A percentile compares a stretch with the other conserved stretches of the same genome.
Conservation (phyloP, 1,140 invertebrate genomes). For the Brachionus rotundiformis region DNA sequence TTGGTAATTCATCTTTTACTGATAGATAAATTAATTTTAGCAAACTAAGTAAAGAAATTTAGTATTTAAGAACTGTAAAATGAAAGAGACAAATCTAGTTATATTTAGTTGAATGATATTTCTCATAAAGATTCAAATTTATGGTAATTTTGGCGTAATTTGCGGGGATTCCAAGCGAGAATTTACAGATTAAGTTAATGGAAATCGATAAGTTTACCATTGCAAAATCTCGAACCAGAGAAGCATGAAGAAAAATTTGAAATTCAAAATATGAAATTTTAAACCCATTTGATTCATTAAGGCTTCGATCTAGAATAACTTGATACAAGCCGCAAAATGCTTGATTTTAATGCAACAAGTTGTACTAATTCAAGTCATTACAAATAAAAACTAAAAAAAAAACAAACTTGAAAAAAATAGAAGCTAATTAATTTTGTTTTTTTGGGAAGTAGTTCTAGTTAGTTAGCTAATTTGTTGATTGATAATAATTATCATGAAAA, state of each 20-base stretch:
- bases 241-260: slow-evolving; percentile 43
- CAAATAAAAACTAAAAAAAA: slow-evolving; percentile 4
- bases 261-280: slow-evolving; percentile 46
- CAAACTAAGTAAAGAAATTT: neutral
- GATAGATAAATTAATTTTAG: neutral
- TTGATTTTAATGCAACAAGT: slow-evolving; percentile 25
- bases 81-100: slow-evolving; percentile 38
- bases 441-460: neutral
- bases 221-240: neutral
- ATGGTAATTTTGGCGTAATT: slow-evolving; percentile 42
- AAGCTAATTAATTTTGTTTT: slow-evolving; percentile 26
- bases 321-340: slow-evolving; percentile 16
- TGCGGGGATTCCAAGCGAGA: slow-evolving; percentile 40
- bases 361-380: slow-evolving; percentile 21
- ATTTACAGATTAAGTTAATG: slow-evolving; percentile 30
- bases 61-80: neutral
- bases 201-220: slow-evolving; percentile 23
- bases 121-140: slow-evolving; percentile 49
- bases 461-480: too few species aligned
- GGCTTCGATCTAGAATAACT: slow-evolving; percentile 8
- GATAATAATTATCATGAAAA: neutral
- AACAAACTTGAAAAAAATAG: slow-evolving; percentile 2
- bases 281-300: slow-evolving; percentile 5
- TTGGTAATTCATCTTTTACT: neutral
- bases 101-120: slow-evolving; percentile 47